phyloP scores from a whole-genome alignment of 2,113 vertebrate species.

The Kryptolebias marmoratus region DNA sequence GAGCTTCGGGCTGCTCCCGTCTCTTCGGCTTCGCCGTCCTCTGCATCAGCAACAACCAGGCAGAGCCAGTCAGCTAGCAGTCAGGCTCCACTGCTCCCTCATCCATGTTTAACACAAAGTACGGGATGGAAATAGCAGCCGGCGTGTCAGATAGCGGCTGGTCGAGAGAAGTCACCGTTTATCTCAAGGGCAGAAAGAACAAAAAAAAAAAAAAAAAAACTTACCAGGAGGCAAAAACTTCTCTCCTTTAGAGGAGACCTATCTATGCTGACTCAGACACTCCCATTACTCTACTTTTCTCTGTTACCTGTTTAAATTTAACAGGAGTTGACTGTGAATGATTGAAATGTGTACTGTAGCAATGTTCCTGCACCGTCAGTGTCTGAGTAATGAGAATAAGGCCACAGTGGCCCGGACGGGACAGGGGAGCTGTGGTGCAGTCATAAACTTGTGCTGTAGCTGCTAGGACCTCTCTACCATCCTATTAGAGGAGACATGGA shows the following conservation, averaged over 20 bases:
- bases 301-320: conserved; percentile 32
- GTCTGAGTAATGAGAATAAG: conserved; percentile 56
- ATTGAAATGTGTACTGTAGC: conserved; percentile 14
- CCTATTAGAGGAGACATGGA: conserved; percentile 47
- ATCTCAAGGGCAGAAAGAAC: conserved; percentile 31
- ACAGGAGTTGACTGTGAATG: conserved; percentile 18
- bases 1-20: conserved; percentile 50
- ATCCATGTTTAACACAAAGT: conserved; percentile 77
- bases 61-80: conserved; percentile 60
- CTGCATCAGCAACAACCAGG: conserved; percentile 66
- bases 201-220: conserved; percentile 9
- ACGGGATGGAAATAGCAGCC: conserved; percentile 74
- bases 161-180: conserved; percentile 36
- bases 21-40: conserved; percentile 65
- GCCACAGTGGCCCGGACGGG: conserved; percentile 75
- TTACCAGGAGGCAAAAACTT: conserved; percentile 42
- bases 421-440: conserved; percentile 75
- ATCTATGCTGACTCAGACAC: conserved; percentile 44
- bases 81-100: conserved; percentile 65
- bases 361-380: conserved; percentile 12
- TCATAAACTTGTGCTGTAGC: conserved; percentile 65
- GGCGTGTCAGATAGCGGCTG: conserved; percentile 62
- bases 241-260: conserved; percentile 38
- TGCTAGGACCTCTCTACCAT: conserved; percentile 46
- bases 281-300: conserved; percentile 27